phyloP scores from a whole-genome alignment of 1,140 invertebrate species.

The Atta cephalotes region DNA sequence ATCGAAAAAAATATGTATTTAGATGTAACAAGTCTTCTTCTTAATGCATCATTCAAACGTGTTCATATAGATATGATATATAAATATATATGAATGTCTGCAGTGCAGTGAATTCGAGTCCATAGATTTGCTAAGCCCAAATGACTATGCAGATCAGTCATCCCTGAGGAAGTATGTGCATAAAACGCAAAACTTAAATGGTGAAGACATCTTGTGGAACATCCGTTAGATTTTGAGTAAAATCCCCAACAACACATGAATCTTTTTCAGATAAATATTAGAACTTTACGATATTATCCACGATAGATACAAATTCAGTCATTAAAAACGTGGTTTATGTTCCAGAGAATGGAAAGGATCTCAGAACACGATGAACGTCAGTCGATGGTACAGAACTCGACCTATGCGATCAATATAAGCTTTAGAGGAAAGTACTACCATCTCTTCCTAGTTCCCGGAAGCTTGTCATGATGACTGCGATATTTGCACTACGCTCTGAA shows the following conservation, averaged over 20 bases:
- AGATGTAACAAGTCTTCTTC: no score
- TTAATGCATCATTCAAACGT: no score
- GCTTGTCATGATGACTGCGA: slow-evolving; percentile 1
- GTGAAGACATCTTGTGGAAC: slow-evolving; percentile 26
- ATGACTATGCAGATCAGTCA: neutral
- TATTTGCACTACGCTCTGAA: neutral
- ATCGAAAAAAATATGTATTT: no score
- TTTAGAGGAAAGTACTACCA: slow-evolving; percentile 31
- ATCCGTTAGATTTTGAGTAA: neutral
- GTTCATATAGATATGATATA: no score
- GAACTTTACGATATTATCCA: neutral
- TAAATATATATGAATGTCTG: no score
- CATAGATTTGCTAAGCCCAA: no score
- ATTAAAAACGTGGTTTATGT: neutral
- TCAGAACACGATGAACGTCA: slow-evolving; percentile 19
- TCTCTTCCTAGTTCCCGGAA: slow-evolving; percentile 19
- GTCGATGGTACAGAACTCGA: slow-evolving; percentile 41
- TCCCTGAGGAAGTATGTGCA: neutral
- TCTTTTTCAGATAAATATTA: slow-evolving; percentile 39
- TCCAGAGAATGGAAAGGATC: neutral
- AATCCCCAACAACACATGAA: neutral
- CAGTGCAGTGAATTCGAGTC: no score
- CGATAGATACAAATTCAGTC: slow-evolving; percentile 15
- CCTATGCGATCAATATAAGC: slow-evolving; percentile 37
- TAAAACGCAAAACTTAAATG: slow-evolving; percentile 8